Percentiles rank a stretch among this genome's conserved stretches.
Conservation (phyloP, 2,113 vertebrate species). For the Nymphicus hollandicus region DNA sequence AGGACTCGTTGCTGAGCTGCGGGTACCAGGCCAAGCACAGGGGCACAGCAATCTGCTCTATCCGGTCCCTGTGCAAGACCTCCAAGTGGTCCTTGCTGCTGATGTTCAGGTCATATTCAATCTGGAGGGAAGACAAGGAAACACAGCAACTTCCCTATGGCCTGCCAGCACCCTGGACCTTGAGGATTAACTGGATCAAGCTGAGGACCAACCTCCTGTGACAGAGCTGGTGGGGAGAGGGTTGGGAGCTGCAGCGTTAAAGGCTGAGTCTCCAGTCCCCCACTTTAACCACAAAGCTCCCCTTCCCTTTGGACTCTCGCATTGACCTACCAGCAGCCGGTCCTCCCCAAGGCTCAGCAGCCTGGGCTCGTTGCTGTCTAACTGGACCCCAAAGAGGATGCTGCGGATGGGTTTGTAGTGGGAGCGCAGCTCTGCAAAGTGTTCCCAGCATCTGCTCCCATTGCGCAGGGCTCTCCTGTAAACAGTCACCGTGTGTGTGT, state of each 20-base stretch:
- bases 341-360: conserved; percentile 90
- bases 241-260: not conserved
- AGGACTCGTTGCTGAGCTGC: conserved; percentile 80
- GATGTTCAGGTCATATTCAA: conserved; percentile 86
- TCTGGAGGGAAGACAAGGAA: conserved; percentile 67
- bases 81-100: conserved; percentile 74
- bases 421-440: conserved; percentile 81
- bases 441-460: conserved; percentile 72
- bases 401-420: conserved; percentile 86
- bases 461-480: conserved; percentile 62
- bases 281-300: not conserved
- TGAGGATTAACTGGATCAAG: not conserved
- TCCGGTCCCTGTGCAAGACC: conserved; percentile 72
- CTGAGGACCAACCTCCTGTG: not conserved
- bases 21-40: conserved; percentile 90
- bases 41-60: conserved; percentile 84
- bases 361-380: conserved; percentile 79
- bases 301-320: not conserved
- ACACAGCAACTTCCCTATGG: not conserved
- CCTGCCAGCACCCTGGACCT: not conserved
- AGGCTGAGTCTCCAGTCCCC: not conserved
- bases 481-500: conserved; percentile 79
- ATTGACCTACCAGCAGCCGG: conserved; percentile 78
- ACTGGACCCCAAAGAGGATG: conserved; percentile 86
- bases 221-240: not conserved